Evolutionary conservation across 2,797 vertebrate genomes (phyloP), one percentile per base, ranked within the genome.

Genomic region (Dallia pectoralis): DNA sequence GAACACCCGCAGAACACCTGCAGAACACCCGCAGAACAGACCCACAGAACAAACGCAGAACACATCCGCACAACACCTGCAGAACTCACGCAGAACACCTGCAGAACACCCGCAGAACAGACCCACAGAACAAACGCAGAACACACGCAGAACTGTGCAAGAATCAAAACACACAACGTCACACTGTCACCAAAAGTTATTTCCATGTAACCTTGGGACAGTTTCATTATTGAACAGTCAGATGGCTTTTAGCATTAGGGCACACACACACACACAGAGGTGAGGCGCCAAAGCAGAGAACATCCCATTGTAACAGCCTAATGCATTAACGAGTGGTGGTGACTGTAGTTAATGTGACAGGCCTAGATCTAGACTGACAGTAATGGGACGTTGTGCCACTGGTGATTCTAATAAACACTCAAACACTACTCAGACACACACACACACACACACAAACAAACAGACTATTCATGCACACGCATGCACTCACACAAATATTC

Each of bases 361-460:
- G 91, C 88, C 88, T 89, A 94, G 93, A 97, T 95, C 92, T 89
- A 88, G 86, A 86, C 72, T 94, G 96, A 97, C 97, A 94, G 94
- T 98, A 97, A 98, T 97, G 96, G 96, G 95, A 91, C 93, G 94
- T 97, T 95, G 93, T 84, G 95, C 96, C 96, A 86, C 90, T 89
- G 94, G 96, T 93, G 93, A 95, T 91, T 86, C 79, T 89, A 85
- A 73, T 29, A 66, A 78, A 29, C 47, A 48, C 47, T 14, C 7
- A 48, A 11, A 48, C 47, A 44, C 40, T 3, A 47, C 48, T 15
- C 48, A 49, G 1, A 18, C 48, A 49, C 48, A 19, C 48, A 36
- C 33, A 19, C 48, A 19, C 18, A 19, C 33, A 36, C 48, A 49
- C 48, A 0, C 48, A 4, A 2, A 1, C 16, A 49, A 14, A 4